Evolutionary conservation across 1,140 invertebrate species (phyloP), one percentile per base, ranked within the genome.

Genomic region (Lethrus apterus): DNA sequence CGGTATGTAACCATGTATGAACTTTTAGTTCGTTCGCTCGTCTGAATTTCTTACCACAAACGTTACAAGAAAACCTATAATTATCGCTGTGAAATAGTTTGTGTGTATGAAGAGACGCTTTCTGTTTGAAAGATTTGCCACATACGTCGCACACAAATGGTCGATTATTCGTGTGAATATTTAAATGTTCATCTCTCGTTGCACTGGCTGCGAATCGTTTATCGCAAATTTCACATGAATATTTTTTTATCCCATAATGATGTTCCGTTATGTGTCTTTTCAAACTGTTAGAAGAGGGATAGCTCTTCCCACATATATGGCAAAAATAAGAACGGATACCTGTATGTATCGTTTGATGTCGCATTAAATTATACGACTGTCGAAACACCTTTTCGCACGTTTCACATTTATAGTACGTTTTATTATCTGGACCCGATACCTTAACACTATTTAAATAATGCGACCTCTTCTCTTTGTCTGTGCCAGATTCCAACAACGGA

Each of bases 11-110:
- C 41, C 51, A 49, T 20, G 38, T 41, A 42, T 65, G 63, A 7
- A 56, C 29, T 34, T 56, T 59, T n/a, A 62, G 51, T 19, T 60
- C 55, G 13, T 50, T 44, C 8, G 42, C 40, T 7, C 56, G 35
- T 18, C 54, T 44, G 30, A 53, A 63, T 30, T 55, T 60, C 20
- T 60, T 59, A 10, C 35, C 50, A 23, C 60, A 64, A 4, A 97
- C 89, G 66, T 96, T 92, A 72, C 96, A 99, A 1, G 88, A 85
- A 64, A 95, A 99, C 4, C 40, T 44, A 35, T 46, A 55, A 29
- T 35, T 45, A 34, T 99, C 89, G 1, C 92, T 96, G 66, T 99
- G 96, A 3, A 93, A 98, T 56, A 93, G 74, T 70, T 97, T 93
- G 69, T 98, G 95, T 46, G 97, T 96, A 40, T 97, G 72, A 26